Base-by-base conservation (phyloP, 2,113 vertebrate species). In the Dendropsophus ebraccatus region DNA sequence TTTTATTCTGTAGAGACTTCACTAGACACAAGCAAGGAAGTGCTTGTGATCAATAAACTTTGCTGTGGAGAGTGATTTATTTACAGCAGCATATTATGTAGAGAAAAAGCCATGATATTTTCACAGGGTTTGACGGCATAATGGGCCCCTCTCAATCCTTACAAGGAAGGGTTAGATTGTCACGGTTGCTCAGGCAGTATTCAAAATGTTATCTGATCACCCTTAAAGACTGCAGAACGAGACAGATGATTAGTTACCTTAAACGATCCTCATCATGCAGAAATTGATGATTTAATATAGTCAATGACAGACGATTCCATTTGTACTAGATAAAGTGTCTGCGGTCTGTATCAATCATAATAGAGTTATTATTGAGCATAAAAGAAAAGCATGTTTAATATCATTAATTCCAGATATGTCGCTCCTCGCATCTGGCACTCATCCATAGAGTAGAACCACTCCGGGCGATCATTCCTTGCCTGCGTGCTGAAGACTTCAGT, bases 251-350 rank as follows among this genome's bases (percentile, higher is more conserved):
- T 98, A 97, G 97, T 96, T 97, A 94, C 91, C 91, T 95, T 96
- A 97, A 99, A 99, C 95, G 93, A 96, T 97, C 94, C 96, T 97
- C 96, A 97, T 97, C 96, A 96, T 95, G 93, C 93, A 95, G 93
- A 96, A 97, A 97, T 95, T 98, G 97, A 99, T 98, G 97, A 99
- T 96, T 99, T 97, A 96, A 96, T 96, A 95, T 94, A 93, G 93
- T 93, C 94, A 89, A 95, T 97, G 97, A 98, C 96, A 96, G 96
- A 96, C 96, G 96, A 96, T 95, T 97, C 96, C 95, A 96, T 97
- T 97, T 97, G 96, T 96, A 96, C 95, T 95, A 94, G 96, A 99
- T 97, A 96, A 96, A 96, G 95, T 94, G 95, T 94, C 94, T 95
- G 95, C 92, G 94, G 95, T 93, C 94, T 92, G 93, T 96, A 98